phyloP scores from a whole-genome alignment of 2,888 invertebrate genomes.

The Watsonalla cultraria region DNA sequence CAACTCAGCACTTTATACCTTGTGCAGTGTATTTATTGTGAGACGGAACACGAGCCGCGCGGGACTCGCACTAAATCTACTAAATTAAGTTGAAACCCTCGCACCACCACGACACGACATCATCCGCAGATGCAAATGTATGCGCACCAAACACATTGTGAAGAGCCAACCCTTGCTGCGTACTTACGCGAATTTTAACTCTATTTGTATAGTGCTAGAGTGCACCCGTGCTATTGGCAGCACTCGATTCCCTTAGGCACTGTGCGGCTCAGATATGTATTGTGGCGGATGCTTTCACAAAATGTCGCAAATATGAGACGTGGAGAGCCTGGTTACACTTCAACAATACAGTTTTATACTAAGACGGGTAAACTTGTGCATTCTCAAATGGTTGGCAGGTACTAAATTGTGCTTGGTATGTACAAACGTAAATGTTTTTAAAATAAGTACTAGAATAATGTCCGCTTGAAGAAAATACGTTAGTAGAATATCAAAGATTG shows the following conservation, averaged over 20 bases:
- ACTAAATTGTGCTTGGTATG: too few species aligned
- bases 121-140: slow-evolving; percentile 31
- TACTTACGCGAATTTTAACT: not conserved
- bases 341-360: not conserved
- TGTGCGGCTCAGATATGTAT: not conserved
- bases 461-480: too few species aligned
- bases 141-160: slow-evolving; percentile 12
- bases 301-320: slow-evolving; percentile 1
- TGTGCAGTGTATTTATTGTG: not conserved
- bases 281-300: slow-evolving; percentile 12
- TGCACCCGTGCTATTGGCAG: slow-evolving; percentile 21
- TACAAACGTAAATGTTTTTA: too few species aligned
- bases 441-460: too few species aligned
- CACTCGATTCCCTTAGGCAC: slow-evolving; percentile 22
- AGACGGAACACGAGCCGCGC: not conserved
- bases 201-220: not conserved
- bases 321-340: not conserved
- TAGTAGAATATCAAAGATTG: too few species aligned
- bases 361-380: too few species aligned
- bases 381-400: too few species aligned
- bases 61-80: slow-evolving; percentile 23
- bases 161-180: slow-evolving; percentile 3
- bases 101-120: slow-evolving; percentile 9
- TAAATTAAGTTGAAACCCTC: slow-evolving; percentile 29
- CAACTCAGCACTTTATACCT: not conserved